Evolutionary conservation across 2,113 vertebrate genomes (phyloP).

Genomic region (Clinocottus analis): DNA sequence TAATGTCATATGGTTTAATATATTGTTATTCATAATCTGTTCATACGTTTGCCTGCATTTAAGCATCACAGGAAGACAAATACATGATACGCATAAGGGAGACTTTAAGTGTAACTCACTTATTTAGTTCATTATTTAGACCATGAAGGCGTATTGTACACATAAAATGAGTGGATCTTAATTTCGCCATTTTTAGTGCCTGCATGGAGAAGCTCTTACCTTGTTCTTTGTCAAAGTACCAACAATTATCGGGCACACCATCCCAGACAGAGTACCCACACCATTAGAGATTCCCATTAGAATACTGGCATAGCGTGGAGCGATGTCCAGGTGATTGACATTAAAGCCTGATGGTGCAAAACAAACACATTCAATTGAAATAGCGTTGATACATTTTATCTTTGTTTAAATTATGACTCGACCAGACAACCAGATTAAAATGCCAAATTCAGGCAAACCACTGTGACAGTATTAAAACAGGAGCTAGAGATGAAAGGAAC

Average conservation of each 20-base stretch:
- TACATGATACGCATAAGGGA: no score
- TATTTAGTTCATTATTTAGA: not conserved
- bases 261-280: conserved; percentile 97
- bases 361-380: not conserved
- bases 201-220: conserved; percentile 76
- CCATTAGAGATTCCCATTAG: conserved; percentile 99
- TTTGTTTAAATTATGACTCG: not conserved
- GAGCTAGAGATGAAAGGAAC: conserved; percentile 43
- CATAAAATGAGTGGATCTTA: not conserved
- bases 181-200: not conserved
- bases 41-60: no score
- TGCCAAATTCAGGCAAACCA: not conserved
- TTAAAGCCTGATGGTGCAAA: conserved; percentile 91
- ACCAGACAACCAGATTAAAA: not conserved
- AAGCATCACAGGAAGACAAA: no score
- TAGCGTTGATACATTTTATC: not conserved
- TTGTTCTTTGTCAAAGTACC: conserved; percentile 99
- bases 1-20: no score
- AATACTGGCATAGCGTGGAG: conserved; percentile 98
- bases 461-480: not conserved
- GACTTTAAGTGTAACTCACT: not conserved
- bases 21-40: no score
- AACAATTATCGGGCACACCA: conserved; percentile 98
- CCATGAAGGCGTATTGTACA: not conserved
- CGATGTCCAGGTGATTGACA: conserved; percentile 98